Base-by-base conservation (phyloP, 1,140 invertebrate genomes). In the Diploscapter pachys region DNA sequence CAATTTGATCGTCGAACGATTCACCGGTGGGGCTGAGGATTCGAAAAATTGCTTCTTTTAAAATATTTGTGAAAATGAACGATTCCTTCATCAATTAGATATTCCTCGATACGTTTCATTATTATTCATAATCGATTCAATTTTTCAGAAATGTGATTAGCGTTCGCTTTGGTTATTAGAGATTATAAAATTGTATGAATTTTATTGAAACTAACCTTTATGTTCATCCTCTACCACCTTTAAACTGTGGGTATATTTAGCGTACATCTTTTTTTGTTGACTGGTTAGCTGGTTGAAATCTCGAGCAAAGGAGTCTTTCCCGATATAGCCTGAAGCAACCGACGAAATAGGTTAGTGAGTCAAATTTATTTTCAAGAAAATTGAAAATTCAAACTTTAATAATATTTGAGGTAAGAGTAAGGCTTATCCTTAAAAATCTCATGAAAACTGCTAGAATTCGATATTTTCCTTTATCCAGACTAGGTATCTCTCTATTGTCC, bases 251-350 rank as follows among this genome's bases (percentile, higher is more conserved):
- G 53, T 55, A n/a, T n/a, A 11, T 53, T 68, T 63, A 8, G 52
- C 49, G 62, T 71, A 71, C 50, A 65, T 71, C 13, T 49, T 71
- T 49, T 71, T 2, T 51, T 71, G 70, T 1, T 71, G 50, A 6
- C 11, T 63, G 64, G 70, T 55, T 71, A 71, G 13, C 1, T 55
- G 50, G 6, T 6, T 5, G 50, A 71, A 51, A 6, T 65, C 6
- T 50, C 50, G 9, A 5, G 13, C n/a, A 48, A 71, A 71, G 8
- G 31, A 2, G n/a, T 71, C 59, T 67, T 8, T 6, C 2, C 70
- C 70, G n/a, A 71, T n/a, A 50, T 31, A 71, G 9, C 8, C 70
- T 68, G 51, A 68, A 68, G 48, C n/a, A 50, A 55, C 1, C 31
- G 31, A 31, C 31, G 31, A 31, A 31, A 31, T 31, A 31, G 31